phyloP scores from a whole-genome alignment of 2,888 invertebrate genomes.

The Dexiosoma caninum region DNA sequence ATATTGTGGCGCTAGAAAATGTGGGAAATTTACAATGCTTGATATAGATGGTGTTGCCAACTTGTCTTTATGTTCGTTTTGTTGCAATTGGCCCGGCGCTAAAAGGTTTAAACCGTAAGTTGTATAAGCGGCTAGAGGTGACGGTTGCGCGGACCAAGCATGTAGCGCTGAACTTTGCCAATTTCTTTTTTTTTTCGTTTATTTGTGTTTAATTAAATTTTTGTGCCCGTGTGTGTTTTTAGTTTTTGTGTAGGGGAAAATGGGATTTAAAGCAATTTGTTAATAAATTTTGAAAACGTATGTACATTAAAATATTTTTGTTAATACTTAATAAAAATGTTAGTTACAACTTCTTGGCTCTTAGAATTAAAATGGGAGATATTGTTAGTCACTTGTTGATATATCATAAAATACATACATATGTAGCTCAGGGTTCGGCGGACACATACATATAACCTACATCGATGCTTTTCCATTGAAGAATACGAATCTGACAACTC shows the following conservation, averaged over 20 bases:
- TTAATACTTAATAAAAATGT: conserved; percentile 4
- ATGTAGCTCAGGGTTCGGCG: too few species aligned
- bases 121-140: conserved; percentile 38
- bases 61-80: not conserved
- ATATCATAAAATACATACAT: too few species aligned
- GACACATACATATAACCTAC: too few species aligned
- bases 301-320: conserved; percentile 57
- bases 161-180: conserved; percentile 73
- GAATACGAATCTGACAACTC: too few species aligned
- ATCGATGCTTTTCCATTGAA: too few species aligned
- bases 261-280: conserved; percentile 63
- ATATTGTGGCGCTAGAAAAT: conserved; percentile 41
- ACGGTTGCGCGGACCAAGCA: conserved; percentile 70
- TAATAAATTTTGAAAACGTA: conserved; percentile 67
- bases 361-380: not conserved
- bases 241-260: conserved; percentile 54
- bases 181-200: conserved; percentile 51
- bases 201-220: conserved; percentile 3
- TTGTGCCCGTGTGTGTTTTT: not conserved
- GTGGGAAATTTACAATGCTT: not conserved
- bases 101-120: conserved; percentile 40
- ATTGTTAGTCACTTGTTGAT: conserved; percentile 34
- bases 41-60: not conserved
- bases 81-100: conserved; percentile 19
- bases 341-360: conserved; percentile 5